Base-by-base conservation (phyloP, 2,797 vertebrate genomes). In the Mycteria americana region DNA sequence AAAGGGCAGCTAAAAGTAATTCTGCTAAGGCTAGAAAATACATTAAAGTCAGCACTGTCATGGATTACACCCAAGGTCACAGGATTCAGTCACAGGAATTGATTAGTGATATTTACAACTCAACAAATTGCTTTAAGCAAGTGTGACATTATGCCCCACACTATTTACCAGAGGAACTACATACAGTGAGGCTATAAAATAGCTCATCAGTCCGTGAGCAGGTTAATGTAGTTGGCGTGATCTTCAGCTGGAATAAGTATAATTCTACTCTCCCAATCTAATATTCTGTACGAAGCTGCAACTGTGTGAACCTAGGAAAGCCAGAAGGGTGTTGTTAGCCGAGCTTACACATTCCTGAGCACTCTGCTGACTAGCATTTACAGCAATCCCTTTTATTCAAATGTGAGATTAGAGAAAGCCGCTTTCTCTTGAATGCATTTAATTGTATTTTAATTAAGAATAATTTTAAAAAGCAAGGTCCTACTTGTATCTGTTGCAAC, bases 101-200 rank as follows among this genome's bases (percentile, higher is more conserved):
- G 95, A 96, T 95, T 18, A 21, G 88, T 27, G 64, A 78, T 95
- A 95, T 97, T 96, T 95, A 97, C 91, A 95, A 88, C 88, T 95
- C 91, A 92, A 94, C 88, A 93, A 89, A 93, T 91, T 51, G 84
- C 68, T 93, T 76, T 24, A 57, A 96, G 86, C 86, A 80, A 57
- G 75, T 6, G 72, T 96, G 93, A 95, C 93, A 88, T 93, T 93
- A 93, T 92, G 81, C 17, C 70, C 72, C 45, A 6, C 30, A 1
- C 64, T 78, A 43, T 92, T 94, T 85, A 95, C 68, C 81, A 89
- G 72, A 65, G 92, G 60, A 91, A 3, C 72, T 54, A 4, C 92
- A 51, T 7, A 17, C 14, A 33, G 75, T 0, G 16, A 78, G 60
- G 83, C 86, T 91, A 69, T 22, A n/a, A 75, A 67, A 8, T 23